Evolutionary conservation across 2,888 invertebrate genomes (phyloP).

Genomic region (Malachius bipustulatus): DNA sequence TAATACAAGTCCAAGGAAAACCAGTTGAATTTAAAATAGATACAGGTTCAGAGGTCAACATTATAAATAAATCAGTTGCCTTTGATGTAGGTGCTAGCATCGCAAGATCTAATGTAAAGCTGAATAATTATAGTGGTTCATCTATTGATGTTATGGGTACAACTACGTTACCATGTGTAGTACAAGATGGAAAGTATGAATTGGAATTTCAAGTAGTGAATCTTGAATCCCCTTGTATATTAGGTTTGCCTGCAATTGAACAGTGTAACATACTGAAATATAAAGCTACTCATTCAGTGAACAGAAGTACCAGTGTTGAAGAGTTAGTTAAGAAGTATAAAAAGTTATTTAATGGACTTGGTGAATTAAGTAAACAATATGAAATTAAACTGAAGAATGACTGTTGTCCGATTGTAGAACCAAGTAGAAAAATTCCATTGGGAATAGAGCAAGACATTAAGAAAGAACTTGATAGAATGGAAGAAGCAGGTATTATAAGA

Average conservation of each 20-base stretch:
- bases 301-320: too few relatives aligned
- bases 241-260: neutral
- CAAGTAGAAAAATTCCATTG: neutral
- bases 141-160: neutral
- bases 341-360: neutral
- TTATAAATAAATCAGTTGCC: neutral
- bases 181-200: neutral
- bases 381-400: conserved; percentile 1
- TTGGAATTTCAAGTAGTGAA: neutral
- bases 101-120: neutral
- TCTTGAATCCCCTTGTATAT: neutral
- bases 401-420: neutral
- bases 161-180: neutral
- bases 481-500: conserved; percentile 5
- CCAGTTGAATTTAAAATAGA: neutral
- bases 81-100: neutral
- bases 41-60: neutral
- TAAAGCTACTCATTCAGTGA: neutral
- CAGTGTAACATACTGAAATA: neutral
- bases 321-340: conserved; percentile 1
- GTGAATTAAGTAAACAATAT: neutral
- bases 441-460: neutral
- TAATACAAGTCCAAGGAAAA: neutral
- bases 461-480: conserved; percentile 4
- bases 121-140: neutral